phyloP scores from a whole-genome alignment of 1,140 invertebrate genomes.

The Acromyrmex heyeri region DNA sequence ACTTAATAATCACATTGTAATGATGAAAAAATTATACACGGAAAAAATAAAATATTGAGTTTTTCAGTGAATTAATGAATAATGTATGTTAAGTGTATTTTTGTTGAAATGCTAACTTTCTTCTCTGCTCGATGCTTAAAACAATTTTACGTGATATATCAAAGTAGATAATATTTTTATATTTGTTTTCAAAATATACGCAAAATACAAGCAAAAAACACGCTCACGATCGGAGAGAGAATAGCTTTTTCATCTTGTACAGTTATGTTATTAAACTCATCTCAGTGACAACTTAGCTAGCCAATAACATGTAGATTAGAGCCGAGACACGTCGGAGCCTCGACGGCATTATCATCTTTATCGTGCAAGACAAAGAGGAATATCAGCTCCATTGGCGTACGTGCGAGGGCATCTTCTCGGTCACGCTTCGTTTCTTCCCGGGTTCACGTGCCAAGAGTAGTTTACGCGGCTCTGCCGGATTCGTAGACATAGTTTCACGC shows the following conservation, averaged over 20 bases:
- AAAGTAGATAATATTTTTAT: neutral
- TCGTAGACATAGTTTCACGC: constrained; percentile 51
- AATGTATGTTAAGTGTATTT: neutral
- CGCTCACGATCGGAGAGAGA: neutral
- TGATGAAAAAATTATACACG: neutral
- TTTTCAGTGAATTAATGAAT: neutral
- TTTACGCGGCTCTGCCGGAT: constrained; percentile 13
- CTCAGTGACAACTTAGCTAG: constrained; percentile 34
- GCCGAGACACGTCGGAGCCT: constrained; percentile 32
- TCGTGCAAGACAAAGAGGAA: constrained; percentile 39
- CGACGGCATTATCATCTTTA: constrained; percentile 57
- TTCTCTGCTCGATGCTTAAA: neutral
- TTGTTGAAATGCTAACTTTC: neutral
- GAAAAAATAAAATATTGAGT: neutral
- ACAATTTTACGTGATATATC: neutral
- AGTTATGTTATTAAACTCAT: constrained; percentile 43
- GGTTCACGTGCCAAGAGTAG: constrained; percentile 57
- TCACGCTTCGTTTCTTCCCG: constrained; percentile 41
- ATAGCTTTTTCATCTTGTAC: neutral
- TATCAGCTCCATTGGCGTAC: constrained; percentile 53
- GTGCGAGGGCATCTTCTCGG: constrained; percentile 39
- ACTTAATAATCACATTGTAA: neutral
- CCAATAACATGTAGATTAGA: constrained; percentile 62
- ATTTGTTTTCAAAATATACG: neutral
- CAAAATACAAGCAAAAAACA: neutral